phyloP scores from a whole-genome alignment of 2,797 vertebrate species.

The Urophycis tenuis region DNA sequence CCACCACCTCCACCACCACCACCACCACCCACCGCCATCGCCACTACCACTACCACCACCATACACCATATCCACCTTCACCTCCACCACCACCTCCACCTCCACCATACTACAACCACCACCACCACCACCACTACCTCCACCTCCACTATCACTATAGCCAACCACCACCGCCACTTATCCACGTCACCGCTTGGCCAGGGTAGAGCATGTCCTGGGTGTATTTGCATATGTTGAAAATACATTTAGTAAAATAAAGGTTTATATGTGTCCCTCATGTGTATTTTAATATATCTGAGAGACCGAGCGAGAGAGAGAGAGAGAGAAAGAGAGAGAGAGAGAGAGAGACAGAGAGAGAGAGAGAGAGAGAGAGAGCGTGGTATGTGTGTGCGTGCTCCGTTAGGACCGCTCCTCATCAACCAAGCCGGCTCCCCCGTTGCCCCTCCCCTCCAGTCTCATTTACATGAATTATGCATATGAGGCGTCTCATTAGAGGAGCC shows the following conservation, averaged over 20 bases:
- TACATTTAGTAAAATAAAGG: no score
- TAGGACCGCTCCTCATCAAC: slow-evolving; percentile 41
- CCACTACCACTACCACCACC: background rate
- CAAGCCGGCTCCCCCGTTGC: slow-evolving; percentile 13
- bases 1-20: background rate
- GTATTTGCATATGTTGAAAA: background rate
- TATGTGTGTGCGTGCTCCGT: slow-evolving; percentile 18
- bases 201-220: no score
- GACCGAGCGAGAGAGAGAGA: no score
- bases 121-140: no score
- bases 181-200: background rate
- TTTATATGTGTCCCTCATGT: no score
- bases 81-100: no score
- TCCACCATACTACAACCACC: background rate
- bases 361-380: slow-evolving; percentile 4
- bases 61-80: background rate
- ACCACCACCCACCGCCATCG: background rate
- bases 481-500: slow-evolving; percentile 59
- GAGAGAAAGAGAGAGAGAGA: no score
- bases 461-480: slow-evolving; percentile 71
- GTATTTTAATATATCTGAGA: no score
- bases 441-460: slow-evolving; percentile 43
- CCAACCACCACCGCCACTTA: background rate
- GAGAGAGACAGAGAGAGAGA: no score
- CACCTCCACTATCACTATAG: no score